A percentile compares a stretch with the other conserved stretches of the same genome.
These are phyloP conservation scores for Macroramphosus scolopax DNA, from an alignment of 2,797 vertebrate genomes.

Conservation along the genomic window DNA sequence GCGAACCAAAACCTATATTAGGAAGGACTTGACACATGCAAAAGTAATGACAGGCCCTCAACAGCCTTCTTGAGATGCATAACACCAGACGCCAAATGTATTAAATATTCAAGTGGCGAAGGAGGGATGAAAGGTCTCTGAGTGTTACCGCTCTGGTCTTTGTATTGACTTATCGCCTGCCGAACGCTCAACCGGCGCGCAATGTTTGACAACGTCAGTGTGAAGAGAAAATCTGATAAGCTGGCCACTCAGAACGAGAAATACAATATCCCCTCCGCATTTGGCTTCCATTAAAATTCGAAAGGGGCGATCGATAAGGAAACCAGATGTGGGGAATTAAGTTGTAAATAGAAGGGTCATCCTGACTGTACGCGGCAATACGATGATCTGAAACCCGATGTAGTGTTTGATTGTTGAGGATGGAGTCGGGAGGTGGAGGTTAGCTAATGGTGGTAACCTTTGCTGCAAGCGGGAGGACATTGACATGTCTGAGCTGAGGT, in stretches of 20 bases:
- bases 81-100: constrained; percentile 55
- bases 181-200: constrained; percentile 29
- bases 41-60: constrained; percentile 58
- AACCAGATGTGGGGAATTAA: constrained; percentile 47
- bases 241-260: constrained; percentile 38
- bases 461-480: no score
- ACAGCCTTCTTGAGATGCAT: constrained; percentile 53
- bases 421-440: background rate
- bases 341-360: constrained; percentile 34
- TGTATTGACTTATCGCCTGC: constrained; percentile 55
- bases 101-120: constrained; percentile 61
- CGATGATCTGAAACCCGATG: constrained; percentile 27
- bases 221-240: constrained; percentile 49
- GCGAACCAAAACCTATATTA: constrained; percentile 56
- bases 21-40: constrained; percentile 47
- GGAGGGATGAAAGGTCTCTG: constrained; percentile 47
- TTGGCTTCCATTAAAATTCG: constrained; percentile 43
- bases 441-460: background rate
- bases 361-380: constrained; percentile 24
- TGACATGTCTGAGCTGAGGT: no score
- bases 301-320: constrained; percentile 46
- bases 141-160: constrained; percentile 57
- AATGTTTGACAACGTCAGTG: constrained; percentile 43
- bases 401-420: constrained; percentile 7
- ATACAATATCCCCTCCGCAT: constrained; percentile 46